A percentile compares a stretch with the other conserved stretches of the same genome.
phyloP scores from a whole-genome alignment of 1,140 invertebrate genomes.

The Drosophila sulfurigaster region DNA sequence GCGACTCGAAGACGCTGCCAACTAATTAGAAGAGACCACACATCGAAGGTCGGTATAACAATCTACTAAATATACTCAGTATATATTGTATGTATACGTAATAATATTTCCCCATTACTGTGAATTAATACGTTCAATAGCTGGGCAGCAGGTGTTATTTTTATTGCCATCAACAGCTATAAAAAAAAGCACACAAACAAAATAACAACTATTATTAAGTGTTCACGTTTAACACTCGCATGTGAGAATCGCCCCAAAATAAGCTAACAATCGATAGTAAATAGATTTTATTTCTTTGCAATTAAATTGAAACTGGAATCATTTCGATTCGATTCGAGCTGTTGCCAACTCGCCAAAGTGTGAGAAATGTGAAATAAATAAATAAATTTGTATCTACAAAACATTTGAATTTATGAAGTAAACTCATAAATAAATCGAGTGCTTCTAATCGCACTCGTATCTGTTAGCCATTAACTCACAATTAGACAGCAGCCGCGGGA shows the following conservation, averaged over 20 bases:
- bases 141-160: slow-evolving; percentile 1
- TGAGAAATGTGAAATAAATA: not conserved
- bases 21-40: slow-evolving; percentile 38
- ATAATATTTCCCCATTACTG: slow-evolving; percentile 4
- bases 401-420: not conserved
- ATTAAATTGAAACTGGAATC: slow-evolving; percentile 1
- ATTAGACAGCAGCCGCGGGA: slow-evolving; percentile 37
- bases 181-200: not conserved
- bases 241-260: slow-evolving; percentile 49
- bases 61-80: not conserved
- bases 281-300: not conserved
- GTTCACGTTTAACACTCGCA: slow-evolving; percentile 49
- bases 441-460: not conserved
- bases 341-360: slow-evolving; percentile 16
- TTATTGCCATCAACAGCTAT: slow-evolving; percentile 4
- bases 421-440: slow-evolving; percentile 12
- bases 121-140: slow-evolving; percentile 17
- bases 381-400: not conserved
- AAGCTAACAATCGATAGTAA: not conserved
- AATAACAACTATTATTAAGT: slow-evolving; percentile 16
- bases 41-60: slow-evolving; percentile 3
- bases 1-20: slow-evolving; percentile 16
- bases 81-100: too few relatives aligned
- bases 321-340: slow-evolving; percentile 1
- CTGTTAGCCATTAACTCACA: slow-evolving; percentile 36